Evolutionary conservation across 2,113 vertebrate genomes (phyloP).

Genomic region (Rhipidura dahli): DNA sequence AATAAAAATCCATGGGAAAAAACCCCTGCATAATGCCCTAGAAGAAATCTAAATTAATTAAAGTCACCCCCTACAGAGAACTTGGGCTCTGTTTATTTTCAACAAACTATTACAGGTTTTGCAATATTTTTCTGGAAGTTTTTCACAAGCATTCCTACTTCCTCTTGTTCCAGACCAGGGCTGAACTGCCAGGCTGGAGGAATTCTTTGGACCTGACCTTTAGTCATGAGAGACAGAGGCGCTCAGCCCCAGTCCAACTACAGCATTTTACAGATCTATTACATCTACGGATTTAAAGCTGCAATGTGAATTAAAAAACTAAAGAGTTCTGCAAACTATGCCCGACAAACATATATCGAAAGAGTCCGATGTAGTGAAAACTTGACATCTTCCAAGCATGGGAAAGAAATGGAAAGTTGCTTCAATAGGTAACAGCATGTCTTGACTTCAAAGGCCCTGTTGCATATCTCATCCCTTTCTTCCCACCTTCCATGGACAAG

Average conservation of each 20-base stretch:
- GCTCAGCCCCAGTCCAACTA: not conserved
- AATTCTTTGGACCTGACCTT: not conserved
- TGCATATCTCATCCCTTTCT: accelerated
- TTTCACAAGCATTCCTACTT: slow-evolving; percentile 35
- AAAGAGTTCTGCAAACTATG: not conserved
- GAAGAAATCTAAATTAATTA: slow-evolving; percentile 19
- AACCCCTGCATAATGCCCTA: not conserved
- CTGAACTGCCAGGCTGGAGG: not conserved
- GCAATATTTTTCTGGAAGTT: slow-evolving; percentile 16
- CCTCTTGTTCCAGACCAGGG: not conserved
- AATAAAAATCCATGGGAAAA: slow-evolving; percentile 49
- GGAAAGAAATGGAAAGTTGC: not conserved
- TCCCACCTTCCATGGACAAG: not conserved
- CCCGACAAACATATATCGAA: not conserved
- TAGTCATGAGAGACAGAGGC: not conserved
- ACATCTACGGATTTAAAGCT: not conserved
- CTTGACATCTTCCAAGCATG: not conserved
- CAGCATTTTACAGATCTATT: not conserved
- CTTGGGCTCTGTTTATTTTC: slow-evolving; percentile 39
- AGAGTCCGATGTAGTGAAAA: not conserved
- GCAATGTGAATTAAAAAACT: not conserved
- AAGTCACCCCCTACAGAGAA: slow-evolving; percentile 18
- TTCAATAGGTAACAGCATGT: not conserved
- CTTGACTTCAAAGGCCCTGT: not conserved
- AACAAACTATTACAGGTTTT: slow-evolving; percentile 14